These are phyloP conservation scores for Chrysotoxum bicinctum DNA, from an alignment of 2,888 invertebrate genomes.

Conservation along the genomic window DNA sequence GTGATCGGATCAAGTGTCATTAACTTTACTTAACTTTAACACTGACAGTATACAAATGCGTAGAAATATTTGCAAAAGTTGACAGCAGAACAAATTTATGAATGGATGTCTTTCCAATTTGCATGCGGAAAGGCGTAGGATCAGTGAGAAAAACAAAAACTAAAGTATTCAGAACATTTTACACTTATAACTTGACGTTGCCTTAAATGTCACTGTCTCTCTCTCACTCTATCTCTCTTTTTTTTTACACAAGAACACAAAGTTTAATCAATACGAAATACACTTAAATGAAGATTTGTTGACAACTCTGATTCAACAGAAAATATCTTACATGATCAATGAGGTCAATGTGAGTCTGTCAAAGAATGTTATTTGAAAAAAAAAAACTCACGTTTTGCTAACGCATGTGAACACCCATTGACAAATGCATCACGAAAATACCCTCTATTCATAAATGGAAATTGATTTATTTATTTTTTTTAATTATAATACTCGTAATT, in stretches of 20 bases:
- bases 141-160: slow-evolving; percentile 12
- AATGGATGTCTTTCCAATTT: slow-evolving; percentile 39
- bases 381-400: slow-evolving; percentile 29
- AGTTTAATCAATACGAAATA: not conserved
- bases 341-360: slow-evolving; percentile 29
- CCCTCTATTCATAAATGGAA: slow-evolving; percentile 34
- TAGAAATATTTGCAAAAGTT: not conserved
- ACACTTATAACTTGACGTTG: not conserved
- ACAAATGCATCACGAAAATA: slow-evolving; percentile 32
- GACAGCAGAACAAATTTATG: slow-evolving; percentile 32
- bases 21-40: too few relatives aligned
- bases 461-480: slow-evolving; percentile 51
- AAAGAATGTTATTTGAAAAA: not conserved
- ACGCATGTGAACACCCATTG: slow-evolving; percentile 43
- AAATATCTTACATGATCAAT: slow-evolving; percentile 27
- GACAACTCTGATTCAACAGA: slow-evolving; percentile 17
- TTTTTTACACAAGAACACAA: not conserved
- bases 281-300: slow-evolving; percentile 24
- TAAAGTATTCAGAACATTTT: not conserved
- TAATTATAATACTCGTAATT: slow-evolving; percentile 32
- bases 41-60: not conserved
- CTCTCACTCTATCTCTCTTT: not conserved
- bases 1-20: not conserved
- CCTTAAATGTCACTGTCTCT: slow-evolving; percentile 13
- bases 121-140: slow-evolving; percentile 17